Base-by-base conservation (phyloP, 2,888 invertebrate genomes). In the Pseudococcus longispinus region DNA sequence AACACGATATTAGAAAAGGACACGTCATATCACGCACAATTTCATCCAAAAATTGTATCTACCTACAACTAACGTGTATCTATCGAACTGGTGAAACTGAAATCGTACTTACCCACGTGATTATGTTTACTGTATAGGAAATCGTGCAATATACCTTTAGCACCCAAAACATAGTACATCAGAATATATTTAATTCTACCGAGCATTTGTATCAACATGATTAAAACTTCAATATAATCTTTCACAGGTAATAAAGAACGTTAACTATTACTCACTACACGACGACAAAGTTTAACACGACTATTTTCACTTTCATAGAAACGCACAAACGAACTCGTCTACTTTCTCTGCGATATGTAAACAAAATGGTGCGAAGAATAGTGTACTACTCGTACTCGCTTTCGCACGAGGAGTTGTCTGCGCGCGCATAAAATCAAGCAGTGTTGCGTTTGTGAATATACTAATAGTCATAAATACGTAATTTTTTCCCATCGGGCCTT, bases 131-230 rank as follows among this genome's bases (percentile, higher is more conserved):
- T 91, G 89, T 92, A 92, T 32, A 93, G 89, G 90, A 92, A 91
- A 90, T 94, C 94, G 89, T 93, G 93, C 88, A 94, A 90, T 46
- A 94, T 90, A 18, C 93, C 93, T 87, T 91, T 92, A 5, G 91
- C 91, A 87, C 94, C 94, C 80, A 94, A 91, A 88, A 93, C 91
- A 89, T 93, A 93, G 91, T 93, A 94, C 88, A 92, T 91, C 87
- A 93, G 86, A 88, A 92, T 91, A 90, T 92, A 92, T 88, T 92
- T 91, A 23, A 93, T 91, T 55, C 77, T 83, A 82, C 87, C 70
- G 8, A 88, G 86, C 4, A 88, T 65, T 13, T 51, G 37, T 13
- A 84, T 18, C 18, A 88, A 15, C 32, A 88, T 55, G 4, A 74
- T 70, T 9, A 46, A 37, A 85, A 42, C 23, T 29, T 29, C 6